Evolutionary conservation across 2,888 invertebrate genomes (phyloP), one percentile per base, ranked within the genome.

Genomic region (Nymphalis urticae): DNA sequence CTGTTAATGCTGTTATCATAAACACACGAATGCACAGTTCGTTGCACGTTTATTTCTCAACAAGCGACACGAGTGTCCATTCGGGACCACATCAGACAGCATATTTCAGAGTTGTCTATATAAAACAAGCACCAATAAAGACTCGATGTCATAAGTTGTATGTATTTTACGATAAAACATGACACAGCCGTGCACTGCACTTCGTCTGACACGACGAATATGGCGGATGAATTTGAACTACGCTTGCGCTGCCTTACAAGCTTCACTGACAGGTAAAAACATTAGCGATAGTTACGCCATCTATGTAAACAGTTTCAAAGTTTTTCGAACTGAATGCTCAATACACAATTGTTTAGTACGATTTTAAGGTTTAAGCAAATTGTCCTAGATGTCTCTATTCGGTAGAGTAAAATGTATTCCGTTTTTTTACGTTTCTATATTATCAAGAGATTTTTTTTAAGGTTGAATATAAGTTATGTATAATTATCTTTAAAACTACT

Each of bases 181-280:
- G 88, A 82, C 85, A 90, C 88, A 86, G 86, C 85, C 87, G 90
- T 85, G 84, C 90, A 88, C 88, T 88, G 89, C 90, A 90, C 87
- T 89, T 86, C 90, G 90, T 85, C 88, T 87, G 91, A 91, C 90
- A 90, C 91, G 90, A 90, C 90, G 90, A 92, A 92, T 90, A 92
- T 92, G 92, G 92, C 92, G 91, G 92, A 90, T 88, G 91, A 86
- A 87, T 90, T 90, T 85, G 85, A 90, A 92, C 92, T 92, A 92
- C 91, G 92, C 91, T 87, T 90, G 91, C 91, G 86, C 84, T 75
- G 75, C 79, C 47, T 56, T 64, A 69, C 82, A 81, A 83, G 78
- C 81, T 80, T 63, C 16, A 58, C 63, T 79, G 77, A 74, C 88
- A 88, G 88, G 88, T 89, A 89, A 83, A 89, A 86, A 86, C 84